Base-by-base conservation (phyloP, 1,140 invertebrate genomes). In the Cyphomyrmex costatus region DNA sequence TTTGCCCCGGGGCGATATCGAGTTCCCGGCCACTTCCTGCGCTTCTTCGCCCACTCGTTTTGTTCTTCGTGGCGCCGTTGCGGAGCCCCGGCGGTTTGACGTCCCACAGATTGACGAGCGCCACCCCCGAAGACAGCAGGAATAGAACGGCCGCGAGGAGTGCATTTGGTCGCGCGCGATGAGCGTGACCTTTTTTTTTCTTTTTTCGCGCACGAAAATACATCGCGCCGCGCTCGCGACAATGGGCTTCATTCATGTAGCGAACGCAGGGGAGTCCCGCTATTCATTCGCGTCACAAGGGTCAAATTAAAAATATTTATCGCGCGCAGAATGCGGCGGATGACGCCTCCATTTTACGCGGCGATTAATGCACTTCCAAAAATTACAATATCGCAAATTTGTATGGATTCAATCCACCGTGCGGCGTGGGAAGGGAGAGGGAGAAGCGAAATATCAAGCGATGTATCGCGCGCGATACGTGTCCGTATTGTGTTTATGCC, bases 11-110 rank as follows among this genome's bases (percentile, higher is more conserved):
- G 79, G 60, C 89, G 83, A 91, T 92, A 93, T 93, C 92, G 90
- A 92, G 92, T 93, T 93, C 92, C 92, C 82, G 87, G 78, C 82
- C 87, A 90, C 87, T 92, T 93, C 91, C 91, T 93, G 92, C 86
- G 84, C 78, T 86, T 76, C 82, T 88, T 87, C 84, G 60, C 85
- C 84, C 60, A n/a, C n/a, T 90, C 90, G 82, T 85, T 73, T 90
- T 83, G 83, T 89, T 85, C 74, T 77, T 36, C 83, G 68, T 93
- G 92, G 92, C 92, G 92, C 92, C 92, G 88, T 82, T 83, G 90
- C 86, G 91, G 88, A n/a, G n/a, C n/a, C n/a, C 91, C 91, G 87
- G 78, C 88, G 80, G 79, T 86, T 87, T 92, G 92, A 91, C 92
- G 74, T 92, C 82, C 86, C 76, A 86, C 87, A 87, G 86, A 90